Base-by-base conservation (phyloP, 1,140 invertebrate genomes). In the Bombus huntii region DNA sequence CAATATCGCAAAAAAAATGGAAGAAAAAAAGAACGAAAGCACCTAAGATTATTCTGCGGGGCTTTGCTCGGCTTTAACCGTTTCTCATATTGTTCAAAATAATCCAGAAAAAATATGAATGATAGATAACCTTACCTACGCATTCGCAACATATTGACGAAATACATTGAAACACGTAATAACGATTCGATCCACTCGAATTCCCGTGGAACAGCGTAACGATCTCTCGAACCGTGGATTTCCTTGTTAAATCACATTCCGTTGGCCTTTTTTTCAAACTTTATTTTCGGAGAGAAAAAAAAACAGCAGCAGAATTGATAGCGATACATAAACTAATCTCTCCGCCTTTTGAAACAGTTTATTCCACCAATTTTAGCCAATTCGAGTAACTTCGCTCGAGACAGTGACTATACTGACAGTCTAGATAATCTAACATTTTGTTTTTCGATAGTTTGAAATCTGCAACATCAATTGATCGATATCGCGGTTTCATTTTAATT, bases 61-160 rank as follows among this genome's bases (percentile, higher is more conserved):
- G 37, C 12, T 37, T 13, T 1, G 39, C 10, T 31, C 8, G 28
- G 6, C 10, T 18, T 73, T 31, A 57, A 31, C 28, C 0, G 57
- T 80, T 77, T 85, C 79, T 80, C 62, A 44, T 31, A n/a, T 62
- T 22, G 15, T n/a, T 57, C 28, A n/a, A 28, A n/a, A 25, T 25
- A 57, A 42, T n/a, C 0, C 28, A 65, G 25, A 47, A 22, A n/a
- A 62, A 5, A 62, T 62, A n/a, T 31, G 13, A 68, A 47, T 78
- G 39, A 73, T 75, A 42, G 66, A 75, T 88, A 81, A 87, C 81
- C 85, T 88, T 87, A 88, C 87, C 85, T 87, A 88, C 81, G 85
- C 79, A 83, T 88, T 84, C 83, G 76, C 53, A 85, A 77, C 83
- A 85, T 85, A 85, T 85, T 85, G 75, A 72, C 57, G 22, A 85